phyloP scores from a whole-genome alignment of 2,888 invertebrate genomes.

The Hofmannophila pseudospretella region DNA sequence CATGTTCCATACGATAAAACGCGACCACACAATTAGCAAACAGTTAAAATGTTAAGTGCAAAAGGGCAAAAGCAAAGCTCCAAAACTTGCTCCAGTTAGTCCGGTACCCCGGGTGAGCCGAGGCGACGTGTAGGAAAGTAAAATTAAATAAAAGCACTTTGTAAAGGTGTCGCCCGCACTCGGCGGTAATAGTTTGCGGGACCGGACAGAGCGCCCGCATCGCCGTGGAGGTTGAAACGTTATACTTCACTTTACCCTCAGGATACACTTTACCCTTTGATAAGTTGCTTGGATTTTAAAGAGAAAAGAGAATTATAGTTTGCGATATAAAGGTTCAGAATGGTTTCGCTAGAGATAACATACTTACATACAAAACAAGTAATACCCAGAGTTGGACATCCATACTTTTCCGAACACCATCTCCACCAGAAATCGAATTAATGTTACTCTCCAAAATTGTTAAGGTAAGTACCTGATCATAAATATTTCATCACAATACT shows the following conservation, averaged over 20 bases:
- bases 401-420: too few relatives aligned
- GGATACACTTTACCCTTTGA: conserved; percentile 17
- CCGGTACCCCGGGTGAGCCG: conserved; percentile 44
- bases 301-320: not conserved
- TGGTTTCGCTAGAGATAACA: too few relatives aligned
- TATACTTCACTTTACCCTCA: too few relatives aligned
- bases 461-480: too few relatives aligned
- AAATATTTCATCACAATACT: too few relatives aligned
- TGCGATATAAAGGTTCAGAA: not conserved
- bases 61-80: conserved; percentile 26
- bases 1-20: too few relatives aligned
- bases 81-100: conserved; percentile 39
- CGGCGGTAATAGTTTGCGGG: conserved; percentile 13
- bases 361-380: too few relatives aligned
- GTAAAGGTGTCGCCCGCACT: conserved; percentile 64
- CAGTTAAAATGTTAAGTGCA: not conserved
- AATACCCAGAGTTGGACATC: too few relatives aligned
- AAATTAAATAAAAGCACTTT: conserved; percentile 69
- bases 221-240: conserved; percentile 3
- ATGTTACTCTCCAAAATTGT: too few relatives aligned
- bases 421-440: too few relatives aligned
- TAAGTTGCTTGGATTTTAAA: not conserved
- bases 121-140: conserved; percentile 37
- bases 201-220: conserved; percentile 35
- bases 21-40: not conserved